Conservation (phyloP, 1,140 invertebrate species). For the Tetranychus urticae region DNA sequence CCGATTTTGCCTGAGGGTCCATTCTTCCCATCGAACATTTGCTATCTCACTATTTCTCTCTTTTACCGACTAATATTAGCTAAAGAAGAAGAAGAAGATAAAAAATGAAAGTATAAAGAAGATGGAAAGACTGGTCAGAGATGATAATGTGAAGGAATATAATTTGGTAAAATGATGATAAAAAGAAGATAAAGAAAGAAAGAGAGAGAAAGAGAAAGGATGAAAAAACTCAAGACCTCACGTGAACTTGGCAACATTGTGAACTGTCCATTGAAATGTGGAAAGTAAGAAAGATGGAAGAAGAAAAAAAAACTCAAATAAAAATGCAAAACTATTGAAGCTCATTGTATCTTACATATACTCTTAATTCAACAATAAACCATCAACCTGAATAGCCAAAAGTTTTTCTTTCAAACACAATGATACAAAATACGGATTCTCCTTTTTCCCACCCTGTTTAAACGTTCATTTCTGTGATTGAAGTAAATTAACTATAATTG, state of each 20-base stretch:
- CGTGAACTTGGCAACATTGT: not conserved
- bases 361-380: too few relatives aligned
- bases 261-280: not conserved
- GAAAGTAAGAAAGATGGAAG: not conserved
- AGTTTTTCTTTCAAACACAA: too few relatives aligned
- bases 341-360: too few relatives aligned
- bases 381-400: too few relatives aligned
- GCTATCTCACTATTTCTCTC: not conserved
- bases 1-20: not conserved
- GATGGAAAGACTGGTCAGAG: not conserved
- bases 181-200: not conserved
- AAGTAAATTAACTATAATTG: too few relatives aligned
- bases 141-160: not conserved
- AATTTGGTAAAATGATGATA: slow-evolving; percentile 2
- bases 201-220: not conserved
- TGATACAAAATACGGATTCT: too few relatives aligned
- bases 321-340: too few relatives aligned
- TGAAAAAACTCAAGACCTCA: not conserved
- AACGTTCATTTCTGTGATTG: too few relatives aligned
- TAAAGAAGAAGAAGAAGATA: not conserved
- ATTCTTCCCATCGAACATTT: too few relatives aligned
- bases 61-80: not conserved
- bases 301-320: too few relatives aligned
- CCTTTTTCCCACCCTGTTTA: too few relatives aligned
- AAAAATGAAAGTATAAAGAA: not conserved